Percentiles rank a stretch among this genome's conserved stretches.
Evolutionary conservation across 1,140 invertebrate genomes (phyloP).

Genomic region (Sarcophaga peregrina): DNA sequence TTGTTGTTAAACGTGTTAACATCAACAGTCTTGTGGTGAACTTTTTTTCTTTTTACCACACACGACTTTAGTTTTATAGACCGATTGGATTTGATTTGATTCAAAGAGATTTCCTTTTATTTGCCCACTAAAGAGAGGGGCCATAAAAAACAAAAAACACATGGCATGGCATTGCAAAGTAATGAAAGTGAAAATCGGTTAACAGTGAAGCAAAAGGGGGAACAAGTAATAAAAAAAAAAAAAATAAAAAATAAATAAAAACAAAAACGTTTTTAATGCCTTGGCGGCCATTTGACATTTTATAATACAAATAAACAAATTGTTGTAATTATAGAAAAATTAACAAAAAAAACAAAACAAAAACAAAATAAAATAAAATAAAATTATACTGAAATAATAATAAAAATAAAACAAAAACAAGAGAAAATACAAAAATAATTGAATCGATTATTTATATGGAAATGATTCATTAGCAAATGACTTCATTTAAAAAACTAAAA

Average conservation of each 20-base stretch:
- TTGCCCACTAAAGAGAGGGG: no score
- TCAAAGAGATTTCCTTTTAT: no score
- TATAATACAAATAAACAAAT: not conserved
- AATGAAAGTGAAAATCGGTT: not conserved
- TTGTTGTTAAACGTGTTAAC: not conserved
- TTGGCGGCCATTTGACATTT: not conserved
- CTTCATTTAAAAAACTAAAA: not conserved
- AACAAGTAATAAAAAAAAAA: no score
- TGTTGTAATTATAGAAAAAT: not conserved
- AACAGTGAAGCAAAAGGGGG: not conserved
- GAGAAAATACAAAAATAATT: not conserved
- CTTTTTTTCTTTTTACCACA: not conserved
- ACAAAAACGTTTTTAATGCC: not conserved
- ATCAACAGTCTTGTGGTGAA: no score
- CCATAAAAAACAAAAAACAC: no score
- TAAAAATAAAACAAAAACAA: not conserved
- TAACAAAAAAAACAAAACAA: not conserved
- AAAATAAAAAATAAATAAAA: no score
- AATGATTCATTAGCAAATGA: constrained; percentile 10
- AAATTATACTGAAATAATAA: not conserved
- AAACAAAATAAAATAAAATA: not conserved
- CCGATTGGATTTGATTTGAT: not conserved
- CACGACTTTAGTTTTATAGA: not conserved
- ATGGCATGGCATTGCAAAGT: not conserved
- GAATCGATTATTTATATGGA: not conserved